These are phyloP conservation scores for Manacus vitellinus DNA, from an alignment of 2,113 vertebrate species.

Conservation along the genomic window DNA sequence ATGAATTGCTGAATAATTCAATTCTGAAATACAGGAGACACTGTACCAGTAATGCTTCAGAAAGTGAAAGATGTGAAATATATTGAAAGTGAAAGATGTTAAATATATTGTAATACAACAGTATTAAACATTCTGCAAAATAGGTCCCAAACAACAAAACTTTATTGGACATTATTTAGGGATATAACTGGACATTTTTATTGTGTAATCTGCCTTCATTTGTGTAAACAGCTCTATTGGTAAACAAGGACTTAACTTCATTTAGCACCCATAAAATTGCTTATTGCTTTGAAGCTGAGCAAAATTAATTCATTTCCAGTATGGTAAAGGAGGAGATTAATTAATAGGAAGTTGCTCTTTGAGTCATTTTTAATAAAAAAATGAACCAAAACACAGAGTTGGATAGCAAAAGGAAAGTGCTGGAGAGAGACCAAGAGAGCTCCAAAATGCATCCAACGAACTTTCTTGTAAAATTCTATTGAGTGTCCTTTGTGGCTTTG, in stretches of 20 bases:
- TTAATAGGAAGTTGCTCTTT: too few species aligned
- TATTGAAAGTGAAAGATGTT: background rate
- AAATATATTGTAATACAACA: background rate
- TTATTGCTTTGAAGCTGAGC: conserved; percentile 2
- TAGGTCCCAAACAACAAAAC: background rate
- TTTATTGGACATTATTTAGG: conserved; percentile 9
- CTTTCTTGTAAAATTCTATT: background rate
- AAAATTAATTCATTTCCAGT: conserved; percentile 35
- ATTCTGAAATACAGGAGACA: background rate
- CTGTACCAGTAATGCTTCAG: background rate
- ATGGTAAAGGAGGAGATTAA: background rate
- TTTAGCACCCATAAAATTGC: conserved; percentile 36
- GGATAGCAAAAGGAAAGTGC: background rate
- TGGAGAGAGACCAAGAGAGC: background rate
- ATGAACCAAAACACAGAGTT: background rate
- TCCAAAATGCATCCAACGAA: background rate
- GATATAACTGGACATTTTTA: conserved; percentile 2
- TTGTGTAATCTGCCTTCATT: conserved; percentile 15
- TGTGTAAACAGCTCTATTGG: background rate
- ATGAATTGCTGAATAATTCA: conserved; percentile 13
- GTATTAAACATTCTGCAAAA: background rate
- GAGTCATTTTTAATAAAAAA: too few species aligned
- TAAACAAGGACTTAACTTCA: conserved; percentile 33
- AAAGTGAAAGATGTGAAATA: background rate
- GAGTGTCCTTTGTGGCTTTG: background rate